Evolutionary conservation across 53 echinoderm and acorn worm genomes (phyloP).

Genomic region (Temnopleurus reevesii): DNA sequence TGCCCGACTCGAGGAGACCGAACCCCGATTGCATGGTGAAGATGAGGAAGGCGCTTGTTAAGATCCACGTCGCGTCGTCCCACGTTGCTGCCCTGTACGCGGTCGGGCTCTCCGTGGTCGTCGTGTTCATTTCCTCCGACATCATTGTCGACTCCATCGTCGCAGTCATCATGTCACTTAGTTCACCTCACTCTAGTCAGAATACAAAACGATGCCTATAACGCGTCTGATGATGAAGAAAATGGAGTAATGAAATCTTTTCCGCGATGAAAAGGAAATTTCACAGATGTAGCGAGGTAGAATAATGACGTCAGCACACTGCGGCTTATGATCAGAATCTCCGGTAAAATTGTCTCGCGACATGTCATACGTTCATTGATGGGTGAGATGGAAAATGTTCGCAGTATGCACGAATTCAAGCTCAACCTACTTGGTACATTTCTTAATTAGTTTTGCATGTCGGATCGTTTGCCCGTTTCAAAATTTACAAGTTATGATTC

Average conservation of each 20-base stretch:
- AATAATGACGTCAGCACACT: constrained; percentile 4
- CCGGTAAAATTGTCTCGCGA: neutral
- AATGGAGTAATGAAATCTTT: too few relatives aligned
- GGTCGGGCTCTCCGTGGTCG: constrained; percentile 39
- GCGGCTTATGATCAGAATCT: too few relatives aligned
- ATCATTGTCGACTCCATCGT: neutral
- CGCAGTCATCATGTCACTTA: neutral
- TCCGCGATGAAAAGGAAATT: neutral
- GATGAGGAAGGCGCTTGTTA: constrained; percentile 93
- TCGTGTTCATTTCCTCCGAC: neutral
- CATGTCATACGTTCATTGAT: neutral
- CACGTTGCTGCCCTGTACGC: constrained; percentile 59
- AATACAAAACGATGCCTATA: neutral
- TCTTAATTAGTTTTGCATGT: neutral
- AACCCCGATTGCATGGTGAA: constrained; percentile 99
- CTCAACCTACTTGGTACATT: neutral
- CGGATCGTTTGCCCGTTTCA: neutral
- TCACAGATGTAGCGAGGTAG: neutral
- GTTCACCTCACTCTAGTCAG: neutral
- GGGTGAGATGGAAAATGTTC: too few relatives aligned
- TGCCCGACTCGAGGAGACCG: constrained; percentile 92
- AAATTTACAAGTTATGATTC: neutral
- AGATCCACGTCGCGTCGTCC: constrained; percentile 95
- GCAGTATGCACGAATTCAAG: neutral
- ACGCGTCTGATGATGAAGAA: neutral